Base-by-base conservation (phyloP, 2,888 invertebrate genomes). In the Cremastobaeus sp. region DNA sequence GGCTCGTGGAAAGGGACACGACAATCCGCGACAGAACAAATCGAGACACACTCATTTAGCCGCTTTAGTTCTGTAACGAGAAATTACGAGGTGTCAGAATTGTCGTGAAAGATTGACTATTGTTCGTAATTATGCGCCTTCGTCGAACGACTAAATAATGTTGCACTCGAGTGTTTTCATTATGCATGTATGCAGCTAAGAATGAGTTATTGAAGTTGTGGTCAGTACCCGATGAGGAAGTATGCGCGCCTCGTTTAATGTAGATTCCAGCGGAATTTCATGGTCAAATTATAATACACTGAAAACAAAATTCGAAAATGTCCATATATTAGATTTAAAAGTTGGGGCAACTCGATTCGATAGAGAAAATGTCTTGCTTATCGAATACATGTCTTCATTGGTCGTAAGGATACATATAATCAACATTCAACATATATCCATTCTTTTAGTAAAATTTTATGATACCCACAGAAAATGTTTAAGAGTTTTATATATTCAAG, bases 71-170 rank as follows among this genome's bases (percentile, higher is more conserved):
- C 68, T 62, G 73, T 73, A 73, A 73, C 74, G 21, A 70, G 69
- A 60, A 74, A 74, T 74, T 74, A 65, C 74, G 54, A 65, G 69
- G 69, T 74, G 74, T 74, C 69, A 59, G 65, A 34, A 30, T 57
- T 59, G 68, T 73, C 55, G 50, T 66, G 74, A 74, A 65, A 69
- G 69, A 69, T 74, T 50, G 74, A 74, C 69, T 64, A 65, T 74
- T 74, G 64, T 69, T 57, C 39, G 57, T 59, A 65, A 69, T 69
- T 55, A 64, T 64, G 57, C 45, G 30, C 73, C 55, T 20, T 41
- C 35, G 15, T 17, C 30, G 30, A 70, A 48, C 41, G 60, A 66
- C 57, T 60, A 37, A n/a, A n/a, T n/a, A 65, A 50, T 28, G 45
- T 62, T 68, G 43, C 64, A 30, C 57, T 48, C 57, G 59, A 64